Base-by-base conservation (phyloP, 2,888 invertebrate genomes). In the Drosophila anomalipes region DNA sequence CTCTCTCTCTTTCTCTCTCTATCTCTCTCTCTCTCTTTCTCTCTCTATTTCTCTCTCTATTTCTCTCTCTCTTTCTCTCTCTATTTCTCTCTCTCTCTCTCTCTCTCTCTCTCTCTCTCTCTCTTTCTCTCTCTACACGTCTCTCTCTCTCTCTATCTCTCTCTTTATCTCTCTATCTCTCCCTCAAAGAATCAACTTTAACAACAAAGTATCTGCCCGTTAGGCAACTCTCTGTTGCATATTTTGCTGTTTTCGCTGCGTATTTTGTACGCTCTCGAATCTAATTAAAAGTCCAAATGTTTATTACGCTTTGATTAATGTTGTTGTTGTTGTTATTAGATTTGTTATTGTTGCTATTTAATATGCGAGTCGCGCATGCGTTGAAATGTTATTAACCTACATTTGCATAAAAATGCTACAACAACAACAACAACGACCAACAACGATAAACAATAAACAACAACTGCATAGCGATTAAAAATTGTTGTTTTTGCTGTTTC, bases 321-420 rank as follows among this genome's bases (percentile, higher is more conserved):
- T 71, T 77, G 69, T 57, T 70, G 47, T 54, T 74, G 60, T 30
- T 71, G 49, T 61, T 70, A 70, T 53, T 30, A 32, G 30, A 12
- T 30, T n/a, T 39, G 14, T n/a, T 79, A 37, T 58, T 72, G 67
- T 60, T 63, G 65, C 63, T 73, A 58, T 71, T 78, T 74, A 73
- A 66, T 74, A 87, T 86, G 81, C 82, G 79, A 79, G 76, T 73
- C 70, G 86, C 82, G 83, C 83, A 79, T 86, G 86, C 88, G 77
- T 64, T 77, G 60, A 83, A 86, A 88, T 87, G 88, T 86, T 86
- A 86, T 86, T 88, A 86, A 86, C 86, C 86, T 79, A 88, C 82
- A 86, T 86, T 86, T 86, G 86, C 86, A 86, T 86, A 86, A 88
- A 81, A 85, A 79, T 78, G 70, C 51, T 70, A 70, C 56, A 75